Percentiles rank a stretch among this genome's conserved stretches.
phyloP scores from a whole-genome alignment of 2,797 vertebrate genomes.

The Potorous gilbertii region DNA sequence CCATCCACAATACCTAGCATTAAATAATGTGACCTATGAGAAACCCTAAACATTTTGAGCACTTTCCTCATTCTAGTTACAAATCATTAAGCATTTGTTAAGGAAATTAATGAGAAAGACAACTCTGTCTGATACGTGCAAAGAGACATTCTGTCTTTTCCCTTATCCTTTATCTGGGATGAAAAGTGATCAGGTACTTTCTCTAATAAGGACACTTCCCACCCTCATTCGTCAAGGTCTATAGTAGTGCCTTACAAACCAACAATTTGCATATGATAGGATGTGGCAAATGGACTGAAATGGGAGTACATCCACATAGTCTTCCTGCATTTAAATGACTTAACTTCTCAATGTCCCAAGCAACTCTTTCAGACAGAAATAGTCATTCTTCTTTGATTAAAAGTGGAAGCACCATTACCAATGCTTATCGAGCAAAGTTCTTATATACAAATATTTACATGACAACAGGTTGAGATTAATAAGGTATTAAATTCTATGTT shows the following conservation, averaged over 20 bases:
- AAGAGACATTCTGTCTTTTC: neutral
- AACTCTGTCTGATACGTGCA: slow-evolving; percentile 11
- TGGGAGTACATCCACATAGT: neutral
- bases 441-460: neutral
- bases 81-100: slow-evolving; percentile 33
- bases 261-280: slow-evolving; percentile 11
- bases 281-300: slow-evolving; percentile 29
- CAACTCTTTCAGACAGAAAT: neutral
- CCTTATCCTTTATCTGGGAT: slow-evolving; percentile 25
- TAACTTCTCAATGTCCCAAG: neutral
- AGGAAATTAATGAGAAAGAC: slow-evolving; percentile 30
- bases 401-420: neutral
- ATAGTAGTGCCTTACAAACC: neutral
- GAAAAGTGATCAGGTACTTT: neutral
- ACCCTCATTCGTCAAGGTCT: neutral
- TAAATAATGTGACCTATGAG: neutral
- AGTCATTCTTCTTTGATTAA: neutral
- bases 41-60: neutral
- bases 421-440: neutral
- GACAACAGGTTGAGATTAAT: neutral
- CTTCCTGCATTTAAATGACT: neutral
- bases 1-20: neutral
- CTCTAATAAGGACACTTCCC: slow-evolving; percentile 14
- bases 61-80: neutral
- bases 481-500: neutral